phyloP scores from a whole-genome alignment of 2,797 vertebrate genomes.

The Dicrostonyx torquatus region DNA sequence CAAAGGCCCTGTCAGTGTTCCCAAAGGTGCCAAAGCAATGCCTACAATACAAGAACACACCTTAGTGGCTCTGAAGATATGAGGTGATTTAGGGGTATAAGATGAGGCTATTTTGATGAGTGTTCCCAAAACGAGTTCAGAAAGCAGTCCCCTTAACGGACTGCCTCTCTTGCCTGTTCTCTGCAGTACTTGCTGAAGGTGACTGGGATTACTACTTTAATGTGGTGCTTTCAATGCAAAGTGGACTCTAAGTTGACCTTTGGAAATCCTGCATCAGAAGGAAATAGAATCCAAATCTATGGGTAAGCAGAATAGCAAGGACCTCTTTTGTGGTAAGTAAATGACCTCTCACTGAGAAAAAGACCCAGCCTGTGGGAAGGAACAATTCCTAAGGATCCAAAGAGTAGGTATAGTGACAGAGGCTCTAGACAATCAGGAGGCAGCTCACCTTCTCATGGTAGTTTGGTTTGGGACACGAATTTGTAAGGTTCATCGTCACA shows the following conservation, averaged over 20 bases:
- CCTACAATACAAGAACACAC: accelerated
- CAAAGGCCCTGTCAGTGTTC: accelerated
- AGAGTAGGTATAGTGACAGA: not conserved
- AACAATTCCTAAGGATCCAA: not conserved
- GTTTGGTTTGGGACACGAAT: not conserved
- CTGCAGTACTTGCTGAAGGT: not conserved
- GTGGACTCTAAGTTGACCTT: not conserved
- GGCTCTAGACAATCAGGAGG: not conserved
- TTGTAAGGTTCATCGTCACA: not conserved
- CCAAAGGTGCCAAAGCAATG: not conserved
- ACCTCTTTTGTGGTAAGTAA: not conserved
- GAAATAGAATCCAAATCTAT: not conserved
- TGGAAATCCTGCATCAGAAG: not conserved
- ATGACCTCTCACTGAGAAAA: not conserved
- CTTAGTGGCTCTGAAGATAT: not conserved
- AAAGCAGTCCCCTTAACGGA: too few species aligned
- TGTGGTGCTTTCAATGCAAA: not conserved
- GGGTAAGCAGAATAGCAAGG: not conserved
- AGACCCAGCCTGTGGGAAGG: not conserved
- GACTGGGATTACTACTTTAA: not conserved
- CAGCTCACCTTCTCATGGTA: not conserved
- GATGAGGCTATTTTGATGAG: not conserved
- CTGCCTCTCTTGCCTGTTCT: not conserved
- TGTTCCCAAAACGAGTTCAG: not conserved
- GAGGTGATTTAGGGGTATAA: not conserved